Evolutionary conservation across 2,113 vertebrate species (phyloP).

Genomic region (Neotoma lepida): DNA sequence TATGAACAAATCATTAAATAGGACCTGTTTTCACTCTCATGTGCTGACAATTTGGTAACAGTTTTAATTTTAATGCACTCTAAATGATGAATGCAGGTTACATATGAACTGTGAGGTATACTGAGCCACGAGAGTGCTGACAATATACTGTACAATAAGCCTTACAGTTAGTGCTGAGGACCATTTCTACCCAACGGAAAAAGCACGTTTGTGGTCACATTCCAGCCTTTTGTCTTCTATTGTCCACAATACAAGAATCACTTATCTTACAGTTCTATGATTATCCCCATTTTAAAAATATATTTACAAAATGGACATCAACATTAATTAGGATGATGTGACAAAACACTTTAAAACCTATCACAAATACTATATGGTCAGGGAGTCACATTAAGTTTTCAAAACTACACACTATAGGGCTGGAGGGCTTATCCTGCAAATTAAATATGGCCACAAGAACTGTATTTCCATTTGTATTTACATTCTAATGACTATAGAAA

Average conservation of each 20-base stretch:
- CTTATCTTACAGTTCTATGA: not conserved
- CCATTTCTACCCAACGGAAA: not conserved
- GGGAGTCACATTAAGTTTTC: constrained; percentile 3
- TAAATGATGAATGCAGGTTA: not conserved
- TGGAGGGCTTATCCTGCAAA: not conserved
- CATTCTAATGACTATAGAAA: not conserved
- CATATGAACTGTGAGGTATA: not conserved
- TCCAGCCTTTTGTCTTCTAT: not conserved
- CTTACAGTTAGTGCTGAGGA: not conserved
- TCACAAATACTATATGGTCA: not conserved
- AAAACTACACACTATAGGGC: not conserved
- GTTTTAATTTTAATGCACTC: no score
- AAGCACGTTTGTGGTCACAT: not conserved
- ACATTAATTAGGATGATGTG: not conserved
- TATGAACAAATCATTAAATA: not conserved
- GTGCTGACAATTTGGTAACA: not conserved
- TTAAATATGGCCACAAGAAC: constrained; percentile 33
- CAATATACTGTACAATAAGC: not conserved
- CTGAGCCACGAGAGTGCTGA: not conserved
- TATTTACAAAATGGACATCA: not conserved
- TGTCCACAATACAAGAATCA: not conserved
- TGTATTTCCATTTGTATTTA: not conserved
- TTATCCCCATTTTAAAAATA: not conserved
- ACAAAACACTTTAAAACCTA: not conserved
- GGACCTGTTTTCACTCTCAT: no score